Base-by-base conservation (phyloP, 1,140 invertebrate genomes). In the Ceratosolen solmsi region DNA sequence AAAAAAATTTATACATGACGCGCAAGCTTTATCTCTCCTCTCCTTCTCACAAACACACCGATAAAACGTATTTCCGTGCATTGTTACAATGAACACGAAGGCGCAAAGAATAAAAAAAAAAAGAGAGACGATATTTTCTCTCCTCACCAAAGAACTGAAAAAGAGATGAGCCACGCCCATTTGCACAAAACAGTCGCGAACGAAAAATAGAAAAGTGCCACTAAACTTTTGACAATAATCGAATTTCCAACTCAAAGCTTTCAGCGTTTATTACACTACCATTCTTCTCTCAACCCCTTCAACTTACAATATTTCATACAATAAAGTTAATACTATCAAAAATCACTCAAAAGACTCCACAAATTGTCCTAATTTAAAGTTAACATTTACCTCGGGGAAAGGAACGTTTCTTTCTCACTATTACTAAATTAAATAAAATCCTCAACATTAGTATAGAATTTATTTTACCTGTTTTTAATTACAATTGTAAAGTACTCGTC, bases 21-120 rank as follows among this genome's bases (percentile, higher is more conserved):
- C 63, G 33, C 36, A n/a, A 68, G 63, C 63, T 68, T 68, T 68
- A 68, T 68, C 63, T 68, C 51, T 74, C 30, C 4, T n/a, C 30
- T 11, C 27, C 9, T 20, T 38, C 51, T 54, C 51, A 60, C 25
- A 75, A n/a, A 60, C 27, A 41, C 56, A 46, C 4, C 58, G 38
- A 77, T 65, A 49, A 77, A 77, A 46, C 17, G 56, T 41, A 63
- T 77, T 65, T 41, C 73, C 56, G 38, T 36, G 36, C 73, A 75
- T 77, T 65, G 58, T 65, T 65, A 49, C 2, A 77, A 33, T 9
- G 36, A n/a, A 25, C 33, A 36, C 51, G 33, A 15, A 13, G n/a
- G 17, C 33, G 30, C 33, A 36, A 30, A 63, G n/a, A 8, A 8
- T 56, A 7, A 15, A 68, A 68, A 36, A 68, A 73, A 54, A 73